Base-by-base conservation (phyloP, 2,888 invertebrate species). In the Gari tellinella region DNA sequence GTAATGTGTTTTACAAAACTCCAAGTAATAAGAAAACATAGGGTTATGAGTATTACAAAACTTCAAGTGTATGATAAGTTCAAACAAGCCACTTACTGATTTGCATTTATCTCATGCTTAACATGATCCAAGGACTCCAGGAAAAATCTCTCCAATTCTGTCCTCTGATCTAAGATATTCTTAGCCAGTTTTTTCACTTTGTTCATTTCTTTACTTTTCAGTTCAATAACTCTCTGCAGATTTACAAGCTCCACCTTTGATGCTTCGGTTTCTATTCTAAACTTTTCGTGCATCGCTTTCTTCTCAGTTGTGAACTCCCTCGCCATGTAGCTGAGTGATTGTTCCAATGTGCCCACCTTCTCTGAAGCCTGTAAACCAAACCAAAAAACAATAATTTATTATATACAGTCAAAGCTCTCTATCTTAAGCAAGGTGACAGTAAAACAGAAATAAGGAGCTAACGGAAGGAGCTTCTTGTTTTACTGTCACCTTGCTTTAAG, bases 81-180 rank as follows among this genome's bases (percentile, higher is more conserved):
- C n/a, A n/a, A 38, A 21, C 15, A 7, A 17, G 21, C 7, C 43
- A 85, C 87, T 86, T 70, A 91, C 91, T 91, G 90, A 72, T 90
- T 92, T 15, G 86, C 85, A 38, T 79, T 70, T 49, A 92, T 91
- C 81, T 92, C 91, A 40, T 69, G 52, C 72, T 88, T 88, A 19
- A 92, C 92, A 53, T 90, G 86, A 25, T 92, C 89, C 53, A 92
- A 70, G 0, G 91, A 84, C 25, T 91, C 89, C 46, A 92, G 70
- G 83, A 92, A 92, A 72, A 92, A 92, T 53, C 89, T 66, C 64
- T 92, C 92, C 55, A 92, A 82, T 52, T 92, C 91, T 53, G 90
- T 90, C 31, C 92, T 78, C 70, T 92, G 90, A 64, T 91, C 90
- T n/a, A 92, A 81, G 46, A 92, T 91, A 67, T 88, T 90, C 72